Conservation (phyloP, 2,888 invertebrate species). For the Sphinx pinastri region DNA sequence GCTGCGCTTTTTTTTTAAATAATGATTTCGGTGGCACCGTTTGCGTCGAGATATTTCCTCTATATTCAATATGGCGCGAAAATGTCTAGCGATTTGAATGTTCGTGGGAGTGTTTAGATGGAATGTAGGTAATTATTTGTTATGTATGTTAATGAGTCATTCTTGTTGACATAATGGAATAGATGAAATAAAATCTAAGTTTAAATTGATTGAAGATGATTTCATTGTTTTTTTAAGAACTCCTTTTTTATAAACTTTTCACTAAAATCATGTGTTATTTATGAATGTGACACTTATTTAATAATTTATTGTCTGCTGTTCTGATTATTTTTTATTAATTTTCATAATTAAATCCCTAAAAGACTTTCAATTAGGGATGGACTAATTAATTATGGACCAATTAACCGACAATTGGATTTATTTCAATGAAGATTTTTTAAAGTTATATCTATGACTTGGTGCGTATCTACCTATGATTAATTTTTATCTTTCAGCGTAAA, state of each 20-base stretch:
- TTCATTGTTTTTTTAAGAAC: neutral
- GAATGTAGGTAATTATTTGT: neutral
- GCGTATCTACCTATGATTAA: too few species aligned
- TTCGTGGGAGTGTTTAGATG: neutral
- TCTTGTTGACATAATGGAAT: neutral
- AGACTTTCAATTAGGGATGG: too few species aligned
- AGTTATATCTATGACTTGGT: neutral
- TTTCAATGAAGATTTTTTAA: too few species aligned
- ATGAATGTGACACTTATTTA: too few species aligned
- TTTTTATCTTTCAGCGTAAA: too few species aligned
- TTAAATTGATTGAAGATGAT: neutral
- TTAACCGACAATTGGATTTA: too few species aligned
- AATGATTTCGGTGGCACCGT: neutral
- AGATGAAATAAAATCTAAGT: neutral
- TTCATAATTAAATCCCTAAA: too few species aligned
- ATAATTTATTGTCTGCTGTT: too few species aligned
- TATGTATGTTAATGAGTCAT: neutral
- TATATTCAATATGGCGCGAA: slow-evolving; percentile 4
- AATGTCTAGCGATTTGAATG: neutral
- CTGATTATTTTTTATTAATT: too few species aligned
- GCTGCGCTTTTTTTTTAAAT: neutral
- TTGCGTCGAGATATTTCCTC: neutral
- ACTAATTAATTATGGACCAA: too few species aligned
- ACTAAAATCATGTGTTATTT: too few species aligned
- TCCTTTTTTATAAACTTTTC: too few species aligned